phyloP scores from a whole-genome alignment of 2,797 vertebrate genomes.

The Loriculus beryllinus region DNA sequence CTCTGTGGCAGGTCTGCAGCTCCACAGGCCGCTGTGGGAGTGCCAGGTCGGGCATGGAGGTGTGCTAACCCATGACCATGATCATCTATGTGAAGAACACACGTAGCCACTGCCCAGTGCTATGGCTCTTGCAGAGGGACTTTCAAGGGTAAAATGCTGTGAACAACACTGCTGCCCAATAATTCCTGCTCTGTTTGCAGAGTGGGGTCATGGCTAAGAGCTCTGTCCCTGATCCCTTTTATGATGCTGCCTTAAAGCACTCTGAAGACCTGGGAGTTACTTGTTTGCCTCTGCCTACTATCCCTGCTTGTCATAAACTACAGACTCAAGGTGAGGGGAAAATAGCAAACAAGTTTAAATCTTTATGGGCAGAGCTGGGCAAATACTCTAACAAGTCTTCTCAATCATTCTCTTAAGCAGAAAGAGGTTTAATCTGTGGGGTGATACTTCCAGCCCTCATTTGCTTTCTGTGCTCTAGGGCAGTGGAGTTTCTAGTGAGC shows the following conservation, averaged over 20 bases:
- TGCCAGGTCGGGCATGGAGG: background rate
- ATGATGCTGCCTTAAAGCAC: conserved; percentile 22
- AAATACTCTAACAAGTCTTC: background rate
- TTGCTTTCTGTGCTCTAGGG: background rate
- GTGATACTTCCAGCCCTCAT: conserved; percentile 12
- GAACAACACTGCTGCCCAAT: background rate
- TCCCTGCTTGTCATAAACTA: background rate
- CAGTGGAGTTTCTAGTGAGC: background rate
- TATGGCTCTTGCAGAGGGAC: background rate
- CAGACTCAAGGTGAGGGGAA: background rate
- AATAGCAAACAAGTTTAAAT: conserved; percentile 17
- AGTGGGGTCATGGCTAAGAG: conserved; percentile 36
- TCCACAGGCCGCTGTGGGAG: background rate
- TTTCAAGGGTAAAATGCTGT: conserved; percentile 5
- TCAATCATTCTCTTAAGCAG: background rate
- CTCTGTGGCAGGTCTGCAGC: conserved; percentile 23
- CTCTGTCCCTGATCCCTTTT: conserved; percentile 49
- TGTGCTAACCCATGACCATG: background rate
- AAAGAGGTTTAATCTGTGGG: background rate
- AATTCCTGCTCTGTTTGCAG: conserved; percentile 45
- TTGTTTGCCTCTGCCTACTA: background rate
- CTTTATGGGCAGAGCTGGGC: conserved; percentile 18
- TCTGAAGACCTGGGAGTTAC: background rate
- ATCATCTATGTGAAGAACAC: background rate
- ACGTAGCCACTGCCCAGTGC: rapidly evolving